These are phyloP conservation scores for Leptopilina myrica DNA, from an alignment of 2,888 invertebrate genomes.

Conservation along the genomic window DNA sequence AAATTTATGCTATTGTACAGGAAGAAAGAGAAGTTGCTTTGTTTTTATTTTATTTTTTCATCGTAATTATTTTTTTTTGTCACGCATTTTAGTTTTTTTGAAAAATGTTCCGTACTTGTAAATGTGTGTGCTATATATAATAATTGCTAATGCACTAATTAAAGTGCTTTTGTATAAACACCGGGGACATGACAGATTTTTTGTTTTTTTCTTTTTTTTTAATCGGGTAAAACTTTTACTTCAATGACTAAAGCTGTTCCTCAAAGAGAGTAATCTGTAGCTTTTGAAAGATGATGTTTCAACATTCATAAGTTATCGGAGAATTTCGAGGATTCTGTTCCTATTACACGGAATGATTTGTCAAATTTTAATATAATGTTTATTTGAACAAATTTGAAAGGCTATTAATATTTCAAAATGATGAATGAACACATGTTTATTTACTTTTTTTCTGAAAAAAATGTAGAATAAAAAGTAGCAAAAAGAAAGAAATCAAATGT, in stretches of 20 bases:
- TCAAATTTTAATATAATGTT: background rate
- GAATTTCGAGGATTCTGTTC: constrained; percentile 1
- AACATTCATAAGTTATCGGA: constrained; percentile 28
- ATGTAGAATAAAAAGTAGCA: constrained; percentile 16
- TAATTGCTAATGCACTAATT: constrained; percentile 37
- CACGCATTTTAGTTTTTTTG: constrained; percentile 18
- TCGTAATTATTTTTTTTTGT: constrained; percentile 24
- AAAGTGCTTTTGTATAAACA: constrained; percentile 20
- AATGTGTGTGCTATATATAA: constrained; percentile 41
- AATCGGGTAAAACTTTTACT: constrained; percentile 9
- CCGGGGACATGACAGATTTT: background rate
- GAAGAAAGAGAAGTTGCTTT: constrained; percentile 13
- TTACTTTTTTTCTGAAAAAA: background rate
- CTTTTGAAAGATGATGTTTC: constrained; percentile 41
- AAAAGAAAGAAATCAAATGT: too few relatives aligned
- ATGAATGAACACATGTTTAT: constrained; percentile 7
- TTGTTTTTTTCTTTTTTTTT: constrained; percentile 22
- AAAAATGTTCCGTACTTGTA: constrained; percentile 44
- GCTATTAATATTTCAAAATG: background rate
- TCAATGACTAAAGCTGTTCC: constrained; percentile 20
- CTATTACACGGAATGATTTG: background rate
- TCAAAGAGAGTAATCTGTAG: constrained; percentile 13
- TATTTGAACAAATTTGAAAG: constrained; percentile 1
- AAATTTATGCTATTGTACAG: constrained; percentile 33
- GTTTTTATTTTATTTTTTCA: constrained; percentile 29